Percentiles rank a stretch among this genome's conserved stretches.
Conservation (phyloP, 2,113 vertebrate species). For the Varanus komodoensis region DNA sequence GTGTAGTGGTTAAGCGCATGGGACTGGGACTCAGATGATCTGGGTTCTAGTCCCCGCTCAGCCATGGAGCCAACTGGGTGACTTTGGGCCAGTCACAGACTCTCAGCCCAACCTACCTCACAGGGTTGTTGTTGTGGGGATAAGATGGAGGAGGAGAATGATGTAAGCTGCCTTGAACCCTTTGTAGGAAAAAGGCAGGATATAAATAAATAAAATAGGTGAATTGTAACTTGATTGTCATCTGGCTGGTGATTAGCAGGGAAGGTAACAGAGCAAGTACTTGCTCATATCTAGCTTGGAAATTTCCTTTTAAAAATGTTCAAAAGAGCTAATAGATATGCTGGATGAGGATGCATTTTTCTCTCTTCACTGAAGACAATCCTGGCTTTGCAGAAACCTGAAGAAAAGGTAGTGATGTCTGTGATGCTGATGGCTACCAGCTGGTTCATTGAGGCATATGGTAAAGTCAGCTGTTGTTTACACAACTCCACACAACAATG, state of each 20-base stretch:
- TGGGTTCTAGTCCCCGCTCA: no score
- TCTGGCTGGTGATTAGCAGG: neutral
- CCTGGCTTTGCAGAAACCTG: neutral
- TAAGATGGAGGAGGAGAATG: no score
- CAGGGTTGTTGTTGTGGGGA: no score
- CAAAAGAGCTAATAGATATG: neutral
- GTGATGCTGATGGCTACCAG: neutral
- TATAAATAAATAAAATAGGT: no score
- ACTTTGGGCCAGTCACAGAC: no score
- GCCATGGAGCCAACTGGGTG: no score
- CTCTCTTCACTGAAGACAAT: neutral
- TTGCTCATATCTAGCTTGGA: neutral
- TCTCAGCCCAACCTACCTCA: no score
- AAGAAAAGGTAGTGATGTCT: neutral
- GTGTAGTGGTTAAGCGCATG: no score
- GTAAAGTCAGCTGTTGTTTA: neutral
- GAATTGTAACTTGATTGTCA: neutral
- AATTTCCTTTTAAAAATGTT: neutral
- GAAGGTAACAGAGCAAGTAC: neutral
- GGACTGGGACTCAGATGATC: no score
- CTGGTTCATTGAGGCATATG: neutral
- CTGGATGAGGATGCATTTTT: neutral
- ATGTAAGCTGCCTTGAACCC: no score
- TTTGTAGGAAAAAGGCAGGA: no score
- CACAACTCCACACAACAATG: neutral